Evolutionary conservation across 2,113 vertebrate species (phyloP).

Genomic region (Sigmodon hispidus): DNA sequence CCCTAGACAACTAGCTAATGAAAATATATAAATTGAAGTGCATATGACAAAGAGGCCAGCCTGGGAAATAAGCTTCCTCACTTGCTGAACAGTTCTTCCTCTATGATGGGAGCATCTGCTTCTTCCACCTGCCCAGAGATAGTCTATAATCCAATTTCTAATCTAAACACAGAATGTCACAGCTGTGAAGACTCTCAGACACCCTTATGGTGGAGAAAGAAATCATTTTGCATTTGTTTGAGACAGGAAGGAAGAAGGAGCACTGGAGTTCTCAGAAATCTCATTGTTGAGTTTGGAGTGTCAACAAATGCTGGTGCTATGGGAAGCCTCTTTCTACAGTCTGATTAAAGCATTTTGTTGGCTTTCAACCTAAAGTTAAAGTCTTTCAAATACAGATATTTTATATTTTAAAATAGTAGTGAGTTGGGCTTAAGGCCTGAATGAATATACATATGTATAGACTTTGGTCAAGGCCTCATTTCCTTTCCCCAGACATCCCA

Average conservation of each 20-base stretch:
- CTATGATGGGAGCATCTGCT: slow-evolving; percentile 59
- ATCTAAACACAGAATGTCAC: slow-evolving; percentile 55
- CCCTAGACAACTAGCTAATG: slow-evolving; percentile 65
- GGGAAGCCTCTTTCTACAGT: background rate
- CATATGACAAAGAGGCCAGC: background rate
- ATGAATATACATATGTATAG: no score
- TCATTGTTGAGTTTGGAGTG: background rate
- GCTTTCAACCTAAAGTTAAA: background rate
- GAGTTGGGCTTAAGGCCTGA: background rate
- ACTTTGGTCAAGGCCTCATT: no score
- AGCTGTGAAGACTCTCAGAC: slow-evolving; percentile 17
- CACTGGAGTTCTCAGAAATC: background rate
- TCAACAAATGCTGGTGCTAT: background rate
- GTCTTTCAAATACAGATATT: background rate
- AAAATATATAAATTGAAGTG: slow-evolving; percentile 56
- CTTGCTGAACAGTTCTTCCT: slow-evolving; percentile 61
- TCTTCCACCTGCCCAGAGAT: slow-evolving; percentile 56
- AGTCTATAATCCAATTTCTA: slow-evolving; percentile 75
- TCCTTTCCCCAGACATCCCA: background rate
- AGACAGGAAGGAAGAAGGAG: slow-evolving; percentile 3
- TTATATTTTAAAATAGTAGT: background rate
- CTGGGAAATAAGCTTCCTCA: slow-evolving; percentile 53
- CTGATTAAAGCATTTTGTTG: background rate
- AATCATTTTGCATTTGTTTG: slow-evolving; percentile 16
- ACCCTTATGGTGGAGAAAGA: slow-evolving; percentile 18